Percentiles rank a stretch among this genome's conserved stretches.
Conservation (phyloP, 1,140 invertebrate species). For the Samia ricini region DNA sequence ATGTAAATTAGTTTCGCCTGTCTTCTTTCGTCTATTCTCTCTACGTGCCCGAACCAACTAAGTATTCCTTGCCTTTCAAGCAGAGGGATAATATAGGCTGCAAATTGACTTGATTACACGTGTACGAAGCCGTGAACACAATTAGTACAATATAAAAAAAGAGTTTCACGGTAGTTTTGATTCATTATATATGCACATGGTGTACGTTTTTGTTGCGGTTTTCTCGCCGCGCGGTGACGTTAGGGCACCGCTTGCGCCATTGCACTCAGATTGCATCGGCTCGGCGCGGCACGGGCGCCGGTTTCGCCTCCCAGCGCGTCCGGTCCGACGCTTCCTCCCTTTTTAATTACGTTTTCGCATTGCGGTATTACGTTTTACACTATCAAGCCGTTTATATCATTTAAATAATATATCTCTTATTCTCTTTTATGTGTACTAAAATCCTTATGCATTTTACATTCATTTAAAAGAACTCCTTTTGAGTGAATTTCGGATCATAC, state of each 20-base stretch:
- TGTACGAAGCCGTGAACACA: too few relatives aligned
- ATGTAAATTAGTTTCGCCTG: too few relatives aligned
- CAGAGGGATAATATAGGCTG: too few relatives aligned
- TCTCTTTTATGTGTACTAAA: neutral
- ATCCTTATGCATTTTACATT: neutral
- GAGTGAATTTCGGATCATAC: too few relatives aligned
- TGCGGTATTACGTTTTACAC: conserved; percentile 37
- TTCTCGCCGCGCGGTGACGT: conserved; percentile 50
- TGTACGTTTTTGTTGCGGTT: conserved; percentile 51
- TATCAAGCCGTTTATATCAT: neutral
- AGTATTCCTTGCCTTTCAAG: too few relatives aligned
- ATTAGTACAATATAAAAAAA: too few relatives aligned
- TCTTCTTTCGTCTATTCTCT: too few relatives aligned
- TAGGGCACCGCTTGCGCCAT: conserved; percentile 31
- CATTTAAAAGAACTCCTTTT: neutral
- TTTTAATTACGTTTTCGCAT: conserved; percentile 45
- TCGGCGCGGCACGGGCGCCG: conserved; percentile 59
- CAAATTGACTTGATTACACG: too few relatives aligned
- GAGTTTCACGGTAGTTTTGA: conserved; percentile 18
- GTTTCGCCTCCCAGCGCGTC: conserved; percentile 57
- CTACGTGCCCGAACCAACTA: too few relatives aligned
- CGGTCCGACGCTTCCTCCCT: conserved; percentile 63
- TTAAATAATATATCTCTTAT: neutral
- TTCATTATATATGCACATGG: conserved; percentile 51
- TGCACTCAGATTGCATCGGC: conserved; percentile 61